Conservation (phyloP, 2,888 invertebrate genomes). For the Blera fallax region DNA sequence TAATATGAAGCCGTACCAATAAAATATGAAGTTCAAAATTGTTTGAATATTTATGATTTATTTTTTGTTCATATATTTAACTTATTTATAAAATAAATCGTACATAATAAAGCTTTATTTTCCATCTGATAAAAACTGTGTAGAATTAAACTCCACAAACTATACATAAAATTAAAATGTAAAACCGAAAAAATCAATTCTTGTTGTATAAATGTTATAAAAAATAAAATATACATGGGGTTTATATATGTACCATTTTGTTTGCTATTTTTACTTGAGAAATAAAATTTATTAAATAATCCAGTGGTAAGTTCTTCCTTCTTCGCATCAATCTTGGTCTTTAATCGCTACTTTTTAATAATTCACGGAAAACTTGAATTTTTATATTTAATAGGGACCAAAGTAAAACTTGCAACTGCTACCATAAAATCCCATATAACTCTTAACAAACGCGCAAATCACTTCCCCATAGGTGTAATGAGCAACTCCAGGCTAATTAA, state of each 20-base stretch:
- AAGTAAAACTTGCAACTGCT: too few species aligned
- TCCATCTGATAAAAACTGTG: background rate
- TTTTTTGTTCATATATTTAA: background rate
- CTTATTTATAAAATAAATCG: background rate
- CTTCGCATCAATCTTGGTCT: too few species aligned
- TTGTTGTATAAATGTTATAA: conserved; percentile 42
- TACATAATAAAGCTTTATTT: conserved; percentile 16
- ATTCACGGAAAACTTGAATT: too few species aligned
- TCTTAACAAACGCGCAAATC: too few species aligned
- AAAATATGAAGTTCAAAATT: background rate
- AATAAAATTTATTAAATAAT: background rate
- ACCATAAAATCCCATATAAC: too few species aligned
- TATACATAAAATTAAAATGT: conserved; percentile 6
- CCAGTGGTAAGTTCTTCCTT: background rate
- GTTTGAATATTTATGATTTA: background rate
- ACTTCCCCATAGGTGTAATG: too few species aligned
- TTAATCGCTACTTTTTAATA: too few species aligned
- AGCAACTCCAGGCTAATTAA: too few species aligned
- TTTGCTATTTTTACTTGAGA: background rate
- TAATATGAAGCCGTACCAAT: conserved; percentile 21
- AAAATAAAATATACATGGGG: conserved; percentile 31
- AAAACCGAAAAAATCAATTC: conserved; percentile 22
- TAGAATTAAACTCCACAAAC: background rate
- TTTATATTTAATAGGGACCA: too few species aligned
- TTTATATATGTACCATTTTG: conserved; percentile 17